These are phyloP conservation scores for Psittacula cyanocephala DNA, from an alignment of 2,113 vertebrate genomes.

Conservation along the genomic window DNA sequence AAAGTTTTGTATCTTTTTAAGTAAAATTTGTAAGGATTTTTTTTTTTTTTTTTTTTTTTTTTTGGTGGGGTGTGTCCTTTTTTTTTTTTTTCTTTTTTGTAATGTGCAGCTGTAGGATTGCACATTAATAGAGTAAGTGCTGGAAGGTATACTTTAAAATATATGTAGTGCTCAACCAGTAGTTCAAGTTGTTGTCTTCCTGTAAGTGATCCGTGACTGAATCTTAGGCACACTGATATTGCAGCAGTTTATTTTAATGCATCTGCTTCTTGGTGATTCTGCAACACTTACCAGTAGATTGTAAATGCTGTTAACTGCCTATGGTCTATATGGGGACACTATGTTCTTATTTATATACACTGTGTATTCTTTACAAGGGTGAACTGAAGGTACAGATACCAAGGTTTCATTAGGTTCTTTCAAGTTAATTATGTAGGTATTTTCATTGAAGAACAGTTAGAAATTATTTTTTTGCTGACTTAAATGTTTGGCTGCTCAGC, in stretches of 20 bases:
- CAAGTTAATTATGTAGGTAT: background rate
- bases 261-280: slow-evolving; percentile 40
- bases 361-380: background rate
- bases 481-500: background rate
- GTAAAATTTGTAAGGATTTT: background rate
- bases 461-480: background rate
- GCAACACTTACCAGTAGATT: slow-evolving; percentile 54
- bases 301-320: background rate
- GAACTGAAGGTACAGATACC: background rate
- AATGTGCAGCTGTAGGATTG: background rate
- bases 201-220: slow-evolving; percentile 55
- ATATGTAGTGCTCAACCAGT: background rate
- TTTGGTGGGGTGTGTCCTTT: too few relatives aligned
- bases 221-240: slow-evolving; percentile 64
- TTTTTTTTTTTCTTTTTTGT: background rate
- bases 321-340: background rate
- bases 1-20: background rate
- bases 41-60: background rate
- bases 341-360: slow-evolving; percentile 46
- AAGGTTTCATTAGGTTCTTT: background rate
- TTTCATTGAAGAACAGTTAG: background rate
- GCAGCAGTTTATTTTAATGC: slow-evolving; percentile 73
- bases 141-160: slow-evolving; percentile 75
- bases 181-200: slow-evolving; percentile 60
- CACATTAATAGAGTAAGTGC: slow-evolving; percentile 67